These are phyloP conservation scores for Sandelia bainsii DNA, from an alignment of 2,797 vertebrate species.

Conservation along the genomic window DNA sequence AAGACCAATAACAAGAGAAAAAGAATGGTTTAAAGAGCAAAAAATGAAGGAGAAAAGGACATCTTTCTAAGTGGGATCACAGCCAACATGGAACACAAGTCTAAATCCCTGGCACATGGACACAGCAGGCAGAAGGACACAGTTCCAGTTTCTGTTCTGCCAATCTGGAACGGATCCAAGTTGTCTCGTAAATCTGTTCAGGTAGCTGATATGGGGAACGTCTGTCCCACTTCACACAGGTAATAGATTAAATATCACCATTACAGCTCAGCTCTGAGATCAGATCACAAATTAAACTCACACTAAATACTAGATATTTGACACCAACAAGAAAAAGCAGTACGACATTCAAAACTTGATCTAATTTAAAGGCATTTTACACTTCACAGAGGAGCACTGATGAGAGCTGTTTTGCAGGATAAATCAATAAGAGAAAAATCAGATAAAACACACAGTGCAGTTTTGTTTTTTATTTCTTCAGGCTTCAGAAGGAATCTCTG, in stretches of 20 bases:
- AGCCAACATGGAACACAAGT: constrained; percentile 1
- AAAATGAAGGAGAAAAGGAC: neutral
- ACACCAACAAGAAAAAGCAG: constrained; percentile 28
- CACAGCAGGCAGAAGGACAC: constrained; percentile 9
- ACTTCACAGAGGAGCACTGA: constrained; percentile 29
- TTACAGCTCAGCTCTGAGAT: constrained; percentile 1
- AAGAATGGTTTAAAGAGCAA: neutral
- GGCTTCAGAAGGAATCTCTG: constrained; percentile 24
- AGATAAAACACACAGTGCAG: constrained; percentile 18
- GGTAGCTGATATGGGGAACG: constrained; percentile 12
- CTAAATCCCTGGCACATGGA: constrained; percentile 32
- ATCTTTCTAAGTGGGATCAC: neutral
- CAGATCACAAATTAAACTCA: constrained; percentile 18
- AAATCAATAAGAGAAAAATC: constrained; percentile 46
- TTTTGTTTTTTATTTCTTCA: constrained; percentile 37
- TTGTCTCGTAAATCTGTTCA: constrained; percentile 6
- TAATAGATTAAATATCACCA: neutral
- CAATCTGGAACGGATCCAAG: constrained; percentile 14
- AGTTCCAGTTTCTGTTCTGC: constrained; percentile 2
- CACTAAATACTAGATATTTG: constrained; percentile 21
- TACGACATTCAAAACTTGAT: constrained; percentile 10
- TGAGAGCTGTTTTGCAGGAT: constrained; percentile 15
- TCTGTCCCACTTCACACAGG: constrained; percentile 14
- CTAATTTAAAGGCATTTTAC: constrained; percentile 38
- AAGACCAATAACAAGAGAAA: neutral